Base-by-base conservation (phyloP, 2,888 invertebrate species). In the Poecilobothrus nobilitatus region DNA sequence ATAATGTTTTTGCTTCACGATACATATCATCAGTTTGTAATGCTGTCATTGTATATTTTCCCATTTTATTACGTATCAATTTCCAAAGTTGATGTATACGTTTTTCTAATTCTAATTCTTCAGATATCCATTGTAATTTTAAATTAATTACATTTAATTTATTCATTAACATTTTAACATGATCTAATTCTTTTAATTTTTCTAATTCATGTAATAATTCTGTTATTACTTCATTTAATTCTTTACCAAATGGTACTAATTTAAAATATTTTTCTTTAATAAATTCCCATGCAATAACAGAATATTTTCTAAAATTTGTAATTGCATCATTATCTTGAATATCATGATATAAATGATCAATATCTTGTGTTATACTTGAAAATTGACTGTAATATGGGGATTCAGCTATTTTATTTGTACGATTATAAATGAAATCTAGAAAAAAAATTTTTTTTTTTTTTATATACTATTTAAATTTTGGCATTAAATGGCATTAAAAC, bases 1-100 rank as follows among this genome's bases (percentile, higher is more conserved):
- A 94, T 80, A 91, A 91, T 0, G 94, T 94, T 81, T 94, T 94
- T 2, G 92, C 91, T 71, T 89, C 89, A 20, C 92, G 87, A 77
- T 92, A 91, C 72, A 90, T 84, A 76, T 90, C 91, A 72, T 92
- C 91, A 22, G 91, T 90, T 77, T 94, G 89, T 33, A 94, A 78
- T 0, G 93, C 93, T 20, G 91, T 93, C 75, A 89, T 87, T 5
- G 89, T 88, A 75, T 90, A 84, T 71, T 91, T 91, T 0, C 87
- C 86, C 2, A 92, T 78, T 77, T 92, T 92, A 27, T 85, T 84
- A 75, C 91, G 89, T 8, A 92, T 67, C 7, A 91, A 82, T 9
- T 86, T 85, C 63, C 90, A 84, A 0, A 88, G 77, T 15, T 84
- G 84, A 71, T 91, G 88, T 6, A 91, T 70, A 62, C 88, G 86